phyloP scores from a whole-genome alignment of 2,113 vertebrate species.

The Xenopus borealis region DNA sequence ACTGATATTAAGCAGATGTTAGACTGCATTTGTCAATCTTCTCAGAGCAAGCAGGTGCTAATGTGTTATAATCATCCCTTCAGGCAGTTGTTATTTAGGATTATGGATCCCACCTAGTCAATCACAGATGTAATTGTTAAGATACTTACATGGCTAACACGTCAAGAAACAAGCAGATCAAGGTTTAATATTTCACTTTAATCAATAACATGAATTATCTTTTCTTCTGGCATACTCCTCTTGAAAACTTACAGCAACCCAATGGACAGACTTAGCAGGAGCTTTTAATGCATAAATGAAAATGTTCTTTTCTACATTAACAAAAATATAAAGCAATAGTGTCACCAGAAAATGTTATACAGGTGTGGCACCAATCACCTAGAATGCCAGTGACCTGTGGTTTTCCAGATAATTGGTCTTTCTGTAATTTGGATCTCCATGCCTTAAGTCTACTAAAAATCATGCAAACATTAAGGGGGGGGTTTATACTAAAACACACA shows the following conservation, averaged over 20 bases:
- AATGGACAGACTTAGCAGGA: slow-evolving; percentile 21
- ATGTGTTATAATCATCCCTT: slow-evolving; percentile 81
- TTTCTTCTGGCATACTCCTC: slow-evolving; percentile 61
- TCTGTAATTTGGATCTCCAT: too few species aligned
- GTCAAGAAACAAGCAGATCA: slow-evolving; percentile 76
- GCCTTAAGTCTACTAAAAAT: too few species aligned
- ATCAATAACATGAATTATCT: slow-evolving; percentile 71
- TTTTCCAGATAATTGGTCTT: too few species aligned
- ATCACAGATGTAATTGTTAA: slow-evolving; percentile 78
- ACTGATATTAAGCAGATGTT: slow-evolving; percentile 75
- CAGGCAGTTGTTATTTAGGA: slow-evolving; percentile 76
- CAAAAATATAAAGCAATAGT: too few species aligned
- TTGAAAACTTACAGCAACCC: slow-evolving; percentile 56
- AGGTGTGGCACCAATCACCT: too few species aligned
- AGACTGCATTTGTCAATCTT: slow-evolving; percentile 74
- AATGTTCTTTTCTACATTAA: too few species aligned
- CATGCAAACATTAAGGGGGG: too few species aligned
- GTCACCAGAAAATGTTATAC: too few species aligned
- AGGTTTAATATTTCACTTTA: slow-evolving; percentile 77
- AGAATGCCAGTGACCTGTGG: too few species aligned
- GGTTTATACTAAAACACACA: too few species aligned
- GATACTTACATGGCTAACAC: slow-evolving; percentile 74
- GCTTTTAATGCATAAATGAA: too few species aligned
- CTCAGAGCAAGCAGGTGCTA: slow-evolving; percentile 75
- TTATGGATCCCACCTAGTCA: slow-evolving; percentile 80